Base-by-base conservation (phyloP, 2,797 vertebrate species). In the Potorous gilbertii region DNA sequence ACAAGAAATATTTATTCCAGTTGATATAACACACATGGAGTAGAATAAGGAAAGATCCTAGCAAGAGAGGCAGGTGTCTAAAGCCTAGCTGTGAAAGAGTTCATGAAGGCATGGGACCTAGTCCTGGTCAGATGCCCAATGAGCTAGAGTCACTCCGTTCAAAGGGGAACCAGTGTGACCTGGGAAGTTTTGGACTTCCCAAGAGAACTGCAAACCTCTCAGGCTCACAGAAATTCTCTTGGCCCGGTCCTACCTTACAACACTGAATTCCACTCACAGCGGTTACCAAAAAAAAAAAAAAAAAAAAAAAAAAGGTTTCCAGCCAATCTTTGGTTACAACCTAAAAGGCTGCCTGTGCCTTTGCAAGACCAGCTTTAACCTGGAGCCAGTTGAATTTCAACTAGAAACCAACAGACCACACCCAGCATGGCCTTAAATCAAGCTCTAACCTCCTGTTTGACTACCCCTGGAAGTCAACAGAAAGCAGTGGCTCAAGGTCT, bases 1-100 rank as follows among this genome's bases (percentile, higher is more conserved):
- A 31, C 96, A 97, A 97, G 95, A 98, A 98, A 98, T 98, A 98
- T 98, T 98, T 94, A 98, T 98, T 95, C 92, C 52, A 46, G 92
- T 93, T 34, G 27, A 96, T 94, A 95, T 90, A 97, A 96, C 97
- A 97, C 96, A 96, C 95, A 97, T 74, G 90, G 91, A 96, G 92
- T 66, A 94, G 95, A 93, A 5, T 94, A 96, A 92, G 0, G 52
- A 95, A 93, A 95, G 94, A 96, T 97, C 94, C 96, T 81, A 95
- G 95, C 97, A 96, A 81, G 95, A 90, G 31, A 96, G 92, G 59
- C 92, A 96, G 96, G 96, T 95, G 96, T 94, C 97, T 98, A 97
- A 97, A 96, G 94, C 94, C 94, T 95, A 95, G 54, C 29, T 16
- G 90, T 62, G 54, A 97, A 92, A 55, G 91, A 91, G 93, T 92